Base-by-base conservation (phyloP, 2,797 vertebrate genomes). In the Halcyon badia region DNA sequence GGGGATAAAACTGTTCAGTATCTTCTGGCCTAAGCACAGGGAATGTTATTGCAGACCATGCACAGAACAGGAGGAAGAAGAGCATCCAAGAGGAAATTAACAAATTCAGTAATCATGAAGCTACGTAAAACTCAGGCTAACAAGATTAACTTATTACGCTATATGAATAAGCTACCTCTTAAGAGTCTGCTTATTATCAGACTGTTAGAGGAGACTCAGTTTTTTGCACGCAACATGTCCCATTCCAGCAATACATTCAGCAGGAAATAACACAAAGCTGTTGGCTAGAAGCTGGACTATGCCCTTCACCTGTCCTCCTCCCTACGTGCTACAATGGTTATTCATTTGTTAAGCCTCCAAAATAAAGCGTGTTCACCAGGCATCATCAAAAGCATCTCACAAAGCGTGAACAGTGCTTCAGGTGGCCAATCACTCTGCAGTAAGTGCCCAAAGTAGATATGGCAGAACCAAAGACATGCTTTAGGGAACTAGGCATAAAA, bases 181-280 rank as follows among this genome's bases (percentile, higher is more conserved):
- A 72, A 60, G 71, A 88, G 58, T 72, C 92, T 96, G 93, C 77
- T 96, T 88, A 91, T 82, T 54, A 56, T 90, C 88, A 76, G 58
- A 11, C 54, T 42, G 57, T 31, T 44, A 83, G 56, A 90, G 49
- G 20, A 82, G 42, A 65, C 57, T 26, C 20, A 28, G 7, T 3
- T 64, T 52, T 82, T 54, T 68, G 87, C 78, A 83, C 0, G 19
- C 56, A 93, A 62, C 39, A 21, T 2, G 8, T 31, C 75, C 51
- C 42, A 42, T 44, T 66, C 18, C 83, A 83, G 3, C 69, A 79
- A 14, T 2, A 49, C 18, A 19, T 52, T 86, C 73, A 30, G 75
- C 56, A 85, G 39, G 35, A 9, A 49, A 18, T 5, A 84, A 69
- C 19, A 22, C 28, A n/a, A 54, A 71, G 48, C 69, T 72, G 25